Percentiles rank a stretch among this genome's conserved stretches.
Evolutionary conservation across 2,797 vertebrate genomes (phyloP).

Genomic region (Chaetodon trifasciatus): DNA sequence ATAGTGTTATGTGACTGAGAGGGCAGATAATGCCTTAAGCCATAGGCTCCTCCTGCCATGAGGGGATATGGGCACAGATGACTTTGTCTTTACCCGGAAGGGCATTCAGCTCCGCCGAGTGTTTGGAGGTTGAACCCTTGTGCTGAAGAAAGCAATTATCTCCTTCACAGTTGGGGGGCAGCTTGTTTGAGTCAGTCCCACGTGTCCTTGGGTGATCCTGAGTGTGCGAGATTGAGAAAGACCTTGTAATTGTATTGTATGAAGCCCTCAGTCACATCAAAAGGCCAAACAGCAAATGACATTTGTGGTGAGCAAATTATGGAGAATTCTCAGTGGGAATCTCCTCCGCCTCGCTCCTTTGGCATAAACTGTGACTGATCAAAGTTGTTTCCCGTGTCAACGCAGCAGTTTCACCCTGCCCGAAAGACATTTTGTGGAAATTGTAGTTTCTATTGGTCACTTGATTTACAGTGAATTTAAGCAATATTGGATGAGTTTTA

Average conservation of each 20-base stretch:
- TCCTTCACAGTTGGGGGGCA: slow-evolving; percentile 60
- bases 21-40: slow-evolving; percentile 56
- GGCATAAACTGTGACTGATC: not conserved
- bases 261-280: slow-evolving; percentile 40
- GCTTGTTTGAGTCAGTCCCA: slow-evolving; percentile 61
- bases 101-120: slow-evolving; percentile 63
- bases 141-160: slow-evolving; percentile 76
- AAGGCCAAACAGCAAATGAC: slow-evolving; percentile 64
- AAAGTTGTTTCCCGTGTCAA: slow-evolving; percentile 26
- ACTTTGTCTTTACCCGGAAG: slow-evolving; percentile 75
- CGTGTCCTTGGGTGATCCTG: slow-evolving; percentile 68
- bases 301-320: slow-evolving; percentile 35
- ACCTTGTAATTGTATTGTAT: slow-evolving; percentile 60
- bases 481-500: slow-evolving; percentile 19
- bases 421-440: slow-evolving; percentile 33
- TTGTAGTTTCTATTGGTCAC: not conserved
- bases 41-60: slow-evolving; percentile 34
- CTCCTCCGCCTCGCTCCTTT: slow-evolving; percentile 28
- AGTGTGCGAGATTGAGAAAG: slow-evolving; percentile 56
- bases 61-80: slow-evolving; percentile 51
- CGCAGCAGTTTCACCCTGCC: not conserved
- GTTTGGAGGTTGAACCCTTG: slow-evolving; percentile 58
- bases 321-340: slow-evolving; percentile 42
- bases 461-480: not conserved
- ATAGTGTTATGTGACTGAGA: slow-evolving; percentile 25